A percentile compares a stretch with the other conserved stretches of the same genome.
Evolutionary conservation across 1,140 invertebrate species (phyloP).

Genomic region (Drosophila seguyi): DNA sequence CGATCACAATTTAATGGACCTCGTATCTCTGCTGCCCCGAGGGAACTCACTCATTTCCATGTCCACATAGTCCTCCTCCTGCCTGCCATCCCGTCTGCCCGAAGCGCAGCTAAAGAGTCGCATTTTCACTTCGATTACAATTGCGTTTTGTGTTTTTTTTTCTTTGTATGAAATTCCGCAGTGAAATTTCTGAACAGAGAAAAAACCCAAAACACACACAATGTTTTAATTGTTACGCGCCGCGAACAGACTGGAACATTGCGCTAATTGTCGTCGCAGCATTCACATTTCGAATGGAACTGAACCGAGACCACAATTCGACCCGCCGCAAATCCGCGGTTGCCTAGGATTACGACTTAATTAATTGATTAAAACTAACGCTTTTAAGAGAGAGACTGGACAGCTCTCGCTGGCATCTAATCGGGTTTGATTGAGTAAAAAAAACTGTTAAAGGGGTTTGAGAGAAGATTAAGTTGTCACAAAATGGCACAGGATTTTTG

Average conservation of each 20-base stretch:
- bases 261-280: constrained; percentile 77
- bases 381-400: constrained; percentile 3
- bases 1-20: constrained; percentile 77
- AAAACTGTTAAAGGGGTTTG: background rate
- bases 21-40: constrained; percentile 26
- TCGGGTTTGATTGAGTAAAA: constrained; percentile 32
- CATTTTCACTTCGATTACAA: constrained; percentile 34
- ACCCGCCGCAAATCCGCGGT: constrained; percentile 22
- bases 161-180: constrained; percentile 1
- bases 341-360: constrained; percentile 63
- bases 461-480: background rate
- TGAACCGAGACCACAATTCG: constrained; percentile 27
- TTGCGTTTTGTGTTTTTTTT: background rate
- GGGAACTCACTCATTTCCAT: constrained; percentile 77
- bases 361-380: constrained; percentile 80
- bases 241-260: constrained; percentile 23
- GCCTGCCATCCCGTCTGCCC: constrained; percentile 14
- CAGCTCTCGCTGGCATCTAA: constrained; percentile 14
- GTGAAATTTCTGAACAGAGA: background rate
- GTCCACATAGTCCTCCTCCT: constrained; percentile 57
- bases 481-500: background rate
- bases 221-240: constrained; percentile 46
- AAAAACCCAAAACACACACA: constrained; percentile 12
- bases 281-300: constrained; percentile 76
- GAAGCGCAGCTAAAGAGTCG: constrained; percentile 63